phyloP scores from a whole-genome alignment of 2,888 invertebrate species.

The Blomia tropicalis region DNA sequence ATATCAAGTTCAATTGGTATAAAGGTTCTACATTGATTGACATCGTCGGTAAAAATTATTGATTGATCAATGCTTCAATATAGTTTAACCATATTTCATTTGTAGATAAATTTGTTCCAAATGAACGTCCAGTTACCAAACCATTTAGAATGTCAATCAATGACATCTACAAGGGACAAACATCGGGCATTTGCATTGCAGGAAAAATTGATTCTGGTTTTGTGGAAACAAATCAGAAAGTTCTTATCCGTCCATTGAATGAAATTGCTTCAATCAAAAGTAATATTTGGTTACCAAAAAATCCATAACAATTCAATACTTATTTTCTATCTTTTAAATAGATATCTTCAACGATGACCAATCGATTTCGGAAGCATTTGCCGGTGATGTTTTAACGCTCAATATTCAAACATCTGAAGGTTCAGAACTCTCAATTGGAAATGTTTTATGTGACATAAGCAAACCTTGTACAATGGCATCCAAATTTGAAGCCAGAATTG shows the following conservation, averaged over 20 bases:
- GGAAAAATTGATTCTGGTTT: slow-evolving; percentile 83
- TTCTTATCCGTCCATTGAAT: slow-evolving; percentile 66
- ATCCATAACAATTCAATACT: slow-evolving; percentile 7
- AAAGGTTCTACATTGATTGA: slow-evolving; percentile 47
- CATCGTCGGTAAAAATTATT: slow-evolving; percentile 49
- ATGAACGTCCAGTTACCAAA: slow-evolving; percentile 66
- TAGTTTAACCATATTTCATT: neutral
- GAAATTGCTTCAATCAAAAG: slow-evolving; percentile 68
- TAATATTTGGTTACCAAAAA: slow-evolving; percentile 29
- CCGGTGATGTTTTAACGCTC: slow-evolving; percentile 77
- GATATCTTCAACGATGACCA: slow-evolving; percentile 53
- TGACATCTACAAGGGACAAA: slow-evolving; percentile 77
- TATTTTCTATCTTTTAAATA: slow-evolving; percentile 33
- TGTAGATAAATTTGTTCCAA: slow-evolving; percentile 65
- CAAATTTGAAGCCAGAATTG: slow-evolving; percentile 71
- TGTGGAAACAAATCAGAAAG: slow-evolving; percentile 65
- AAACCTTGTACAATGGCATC: slow-evolving; percentile 61
- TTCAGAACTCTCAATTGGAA: slow-evolving; percentile 67
- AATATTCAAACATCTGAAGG: slow-evolving; percentile 66
- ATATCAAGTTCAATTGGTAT: slow-evolving; percentile 54
- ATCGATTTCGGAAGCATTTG: slow-evolving; percentile 58
- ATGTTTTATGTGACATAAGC: slow-evolving; percentile 64
- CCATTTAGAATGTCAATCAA: slow-evolving; percentile 80
- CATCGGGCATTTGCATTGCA: slow-evolving; percentile 73
- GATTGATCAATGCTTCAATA: neutral